These are phyloP conservation scores for Plusia festucae DNA, from an alignment of 2,888 invertebrate genomes.

Conservation along the genomic window DNA sequence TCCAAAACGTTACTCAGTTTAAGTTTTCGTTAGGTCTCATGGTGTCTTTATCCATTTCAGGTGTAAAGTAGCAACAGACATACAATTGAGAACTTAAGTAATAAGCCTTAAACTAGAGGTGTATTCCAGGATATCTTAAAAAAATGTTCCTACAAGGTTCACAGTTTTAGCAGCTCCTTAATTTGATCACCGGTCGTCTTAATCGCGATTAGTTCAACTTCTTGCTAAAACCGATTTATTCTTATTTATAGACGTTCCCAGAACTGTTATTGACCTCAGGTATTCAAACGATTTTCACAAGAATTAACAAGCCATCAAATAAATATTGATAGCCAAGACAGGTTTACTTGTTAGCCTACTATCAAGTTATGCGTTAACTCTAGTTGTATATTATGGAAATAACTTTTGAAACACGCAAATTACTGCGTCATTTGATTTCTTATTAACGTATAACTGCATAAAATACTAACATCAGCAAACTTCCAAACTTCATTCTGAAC, in stretches of 20 bases:
- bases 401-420: slow-evolving; percentile 52
- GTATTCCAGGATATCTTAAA: background rate
- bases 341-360: slow-evolving; percentile 43
- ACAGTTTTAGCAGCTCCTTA: slow-evolving; percentile 19
- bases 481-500: no score
- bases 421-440: slow-evolving; percentile 44
- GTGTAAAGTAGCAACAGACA: background rate
- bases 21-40: background rate
- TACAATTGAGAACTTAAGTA: background rate
- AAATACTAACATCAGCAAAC: background rate
- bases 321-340: slow-evolving; percentile 37
- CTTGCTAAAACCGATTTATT: slow-evolving; percentile 38
- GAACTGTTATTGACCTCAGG: slow-evolving; percentile 17
- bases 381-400: slow-evolving; percentile 44
- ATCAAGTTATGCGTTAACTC: slow-evolving; percentile 33
- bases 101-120: background rate
- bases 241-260: slow-evolving; percentile 34
- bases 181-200: slow-evolving; percentile 21
- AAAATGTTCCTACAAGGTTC: slow-evolving; percentile 6
- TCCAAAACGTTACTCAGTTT: no score
- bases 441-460: slow-evolving; percentile 31
- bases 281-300: slow-evolving; percentile 23
- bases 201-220: slow-evolving; percentile 52
- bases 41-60: background rate
- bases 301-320: slow-evolving; percentile 33